Percentiles rank a stretch among this genome's conserved stretches.
phyloP scores from a whole-genome alignment of 2,797 vertebrate genomes.

The Oreortyx pictus region DNA sequence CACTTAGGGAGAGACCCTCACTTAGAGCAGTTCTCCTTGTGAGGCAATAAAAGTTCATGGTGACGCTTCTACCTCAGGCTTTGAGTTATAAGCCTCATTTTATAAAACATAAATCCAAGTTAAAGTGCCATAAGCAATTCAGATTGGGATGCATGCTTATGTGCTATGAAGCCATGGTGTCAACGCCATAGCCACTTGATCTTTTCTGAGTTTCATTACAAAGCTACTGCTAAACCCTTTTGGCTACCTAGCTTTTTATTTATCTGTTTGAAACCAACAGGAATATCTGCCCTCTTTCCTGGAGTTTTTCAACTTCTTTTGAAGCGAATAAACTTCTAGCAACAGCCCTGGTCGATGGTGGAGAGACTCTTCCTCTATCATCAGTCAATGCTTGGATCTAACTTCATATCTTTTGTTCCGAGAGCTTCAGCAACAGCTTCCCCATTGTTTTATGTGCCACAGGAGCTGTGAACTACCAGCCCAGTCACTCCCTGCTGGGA shows the following conservation, averaged over 20 bases:
- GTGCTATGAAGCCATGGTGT: neutral
- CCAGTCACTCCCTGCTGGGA: neutral
- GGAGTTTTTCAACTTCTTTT: slow-evolving; percentile 18
- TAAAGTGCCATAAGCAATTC: neutral
- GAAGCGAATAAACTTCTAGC: slow-evolving; percentile 26
- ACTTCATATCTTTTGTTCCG: slow-evolving; percentile 58
- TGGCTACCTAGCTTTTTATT: neutral
- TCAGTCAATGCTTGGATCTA: slow-evolving; percentile 57
- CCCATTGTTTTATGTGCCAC: slow-evolving; percentile 30
- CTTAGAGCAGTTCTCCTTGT: neutral
- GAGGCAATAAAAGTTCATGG: slow-evolving; percentile 1
- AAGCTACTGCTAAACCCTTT: neutral
- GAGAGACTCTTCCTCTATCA: slow-evolving; percentile 54
- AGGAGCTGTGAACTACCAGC: slow-evolving; percentile 42
- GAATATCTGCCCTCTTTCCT: neutral
- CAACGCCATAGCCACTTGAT: neutral
- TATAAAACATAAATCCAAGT: slow-evolving; percentile 2
- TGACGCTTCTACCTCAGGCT: neutral
- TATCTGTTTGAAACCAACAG: neutral
- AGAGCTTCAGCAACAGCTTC: slow-evolving; percentile 68
- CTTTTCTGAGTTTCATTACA: neutral
- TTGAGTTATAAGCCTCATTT: slow-evolving; percentile 29
- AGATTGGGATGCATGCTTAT: neutral
- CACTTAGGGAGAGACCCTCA: neutral
- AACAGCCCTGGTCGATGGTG: neutral